Evolutionary conservation across 2,888 invertebrate species (phyloP).

Genomic region (Lutraria lutraria): DNA sequence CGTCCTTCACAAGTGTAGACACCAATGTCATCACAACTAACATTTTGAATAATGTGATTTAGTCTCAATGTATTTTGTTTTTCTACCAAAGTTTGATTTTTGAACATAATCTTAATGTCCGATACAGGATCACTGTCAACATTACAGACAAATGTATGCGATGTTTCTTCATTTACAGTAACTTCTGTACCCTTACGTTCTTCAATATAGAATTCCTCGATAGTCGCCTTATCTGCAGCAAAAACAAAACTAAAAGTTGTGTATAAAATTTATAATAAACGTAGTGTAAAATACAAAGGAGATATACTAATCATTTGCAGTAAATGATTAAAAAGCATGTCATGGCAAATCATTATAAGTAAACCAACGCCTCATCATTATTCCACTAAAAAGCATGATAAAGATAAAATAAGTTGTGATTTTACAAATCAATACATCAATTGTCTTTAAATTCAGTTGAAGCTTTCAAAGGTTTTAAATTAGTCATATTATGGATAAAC

Average conservation of each 20-base stretch:
- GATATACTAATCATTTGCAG: too few relatives aligned
- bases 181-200: background rate
- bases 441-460: too few relatives aligned
- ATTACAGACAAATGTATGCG: background rate
- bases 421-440: too few relatives aligned
- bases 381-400: too few relatives aligned
- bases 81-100: background rate
- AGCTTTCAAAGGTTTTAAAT: too few relatives aligned
- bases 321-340: too few relatives aligned
- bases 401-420: too few relatives aligned
- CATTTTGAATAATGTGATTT: background rate
- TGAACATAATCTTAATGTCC: background rate
- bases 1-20: background rate
- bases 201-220: background rate
- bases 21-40: background rate
- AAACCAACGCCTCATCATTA: too few relatives aligned
- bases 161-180: background rate
- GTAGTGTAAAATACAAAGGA: too few relatives aligned
- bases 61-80: background rate
- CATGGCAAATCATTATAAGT: too few relatives aligned
- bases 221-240: background rate
- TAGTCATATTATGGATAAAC: too few relatives aligned
- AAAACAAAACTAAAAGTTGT: background rate
- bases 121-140: background rate
- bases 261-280: too few relatives aligned